Percentiles rank a stretch among this genome's conserved stretches.
These are phyloP conservation scores for Cyclophora albipunctata DNA, from an alignment of 2,888 invertebrate species.

Conservation along the genomic window DNA sequence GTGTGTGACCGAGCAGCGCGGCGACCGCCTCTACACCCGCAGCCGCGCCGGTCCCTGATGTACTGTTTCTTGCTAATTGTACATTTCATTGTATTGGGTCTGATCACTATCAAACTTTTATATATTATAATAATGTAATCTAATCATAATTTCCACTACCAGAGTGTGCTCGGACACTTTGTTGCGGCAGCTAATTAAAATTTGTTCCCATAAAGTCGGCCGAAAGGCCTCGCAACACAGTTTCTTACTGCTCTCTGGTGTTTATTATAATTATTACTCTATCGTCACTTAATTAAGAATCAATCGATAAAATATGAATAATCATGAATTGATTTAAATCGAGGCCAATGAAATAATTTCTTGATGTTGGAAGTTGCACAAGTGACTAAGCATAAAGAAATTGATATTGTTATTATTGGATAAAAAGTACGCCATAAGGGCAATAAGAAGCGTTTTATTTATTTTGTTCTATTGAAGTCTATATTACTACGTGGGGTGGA, in stretches of 20 bases:
- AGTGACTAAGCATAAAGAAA: constrained; percentile 65
- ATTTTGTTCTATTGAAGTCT: constrained; percentile 71
- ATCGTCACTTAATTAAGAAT: no score
- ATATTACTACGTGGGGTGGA: constrained; percentile 58
- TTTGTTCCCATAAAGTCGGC: constrained; percentile 1
- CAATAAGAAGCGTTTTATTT: constrained; percentile 68
- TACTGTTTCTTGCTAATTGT: constrained; percentile 46
- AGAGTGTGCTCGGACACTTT: constrained; percentile 6
- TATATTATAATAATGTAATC: background rate
- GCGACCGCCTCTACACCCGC: constrained; percentile 10
- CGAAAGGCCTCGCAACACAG: constrained; percentile 1
- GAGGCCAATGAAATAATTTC: constrained; percentile 68
- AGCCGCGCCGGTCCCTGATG: constrained; percentile 24
- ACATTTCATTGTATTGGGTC: constrained; percentile 73
- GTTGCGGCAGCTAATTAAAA: constrained; percentile 6
- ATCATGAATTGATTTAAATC: constrained; percentile 57
- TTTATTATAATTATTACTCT: constrained; percentile 1
- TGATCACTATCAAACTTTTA: constrained; percentile 16
- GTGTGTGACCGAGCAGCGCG: constrained; percentile 46
- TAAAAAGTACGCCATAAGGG: constrained; percentile 55
- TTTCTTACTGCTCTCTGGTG: constrained; percentile 6
- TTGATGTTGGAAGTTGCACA: constrained; percentile 61
- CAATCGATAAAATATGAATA: constrained; percentile 4
- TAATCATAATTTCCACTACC: constrained; percentile 5
- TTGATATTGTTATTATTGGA: constrained; percentile 47